These are phyloP conservation scores for Steatocranus sp. DNA, from an alignment of 2,797 vertebrate genomes.

Conservation along the genomic window DNA sequence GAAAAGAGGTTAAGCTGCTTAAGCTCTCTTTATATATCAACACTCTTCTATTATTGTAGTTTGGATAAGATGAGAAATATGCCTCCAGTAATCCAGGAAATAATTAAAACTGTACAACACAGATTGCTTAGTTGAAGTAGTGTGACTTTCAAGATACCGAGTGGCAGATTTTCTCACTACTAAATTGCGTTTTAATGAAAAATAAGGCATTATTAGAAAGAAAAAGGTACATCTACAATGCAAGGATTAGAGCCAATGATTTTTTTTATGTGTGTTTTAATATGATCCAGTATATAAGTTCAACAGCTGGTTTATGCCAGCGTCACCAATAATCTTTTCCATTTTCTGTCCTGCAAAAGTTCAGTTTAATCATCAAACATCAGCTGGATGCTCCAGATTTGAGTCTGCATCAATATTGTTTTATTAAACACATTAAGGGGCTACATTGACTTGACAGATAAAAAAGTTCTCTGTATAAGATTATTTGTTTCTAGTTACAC, in stretches of 20 bases:
- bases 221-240: background rate
- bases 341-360: background rate
- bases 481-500: background rate
- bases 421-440: background rate
- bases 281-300: background rate
- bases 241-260: background rate
- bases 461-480: background rate
- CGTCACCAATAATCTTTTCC: background rate
- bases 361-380: constrained; percentile 1
- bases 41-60: constrained; percentile 36
- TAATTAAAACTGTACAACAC: constrained; percentile 44
- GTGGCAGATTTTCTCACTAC: background rate
- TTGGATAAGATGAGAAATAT: constrained; percentile 38
- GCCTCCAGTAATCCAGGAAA: constrained; percentile 36
- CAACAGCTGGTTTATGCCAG: background rate
- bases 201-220: background rate
- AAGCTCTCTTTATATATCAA: constrained; percentile 50
- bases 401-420: background rate
- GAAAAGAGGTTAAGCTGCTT: constrained; percentile 61
- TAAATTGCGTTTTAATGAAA: background rate
- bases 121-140: constrained; percentile 6
- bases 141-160: constrained; percentile 8
- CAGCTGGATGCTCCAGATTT: background rate
- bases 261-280: background rate
- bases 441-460: background rate